Percentiles rank a stretch among this genome's conserved stretches.
Evolutionary conservation across 2,888 invertebrate genomes (phyloP).

Genomic region (Pegoplata infirma): DNA sequence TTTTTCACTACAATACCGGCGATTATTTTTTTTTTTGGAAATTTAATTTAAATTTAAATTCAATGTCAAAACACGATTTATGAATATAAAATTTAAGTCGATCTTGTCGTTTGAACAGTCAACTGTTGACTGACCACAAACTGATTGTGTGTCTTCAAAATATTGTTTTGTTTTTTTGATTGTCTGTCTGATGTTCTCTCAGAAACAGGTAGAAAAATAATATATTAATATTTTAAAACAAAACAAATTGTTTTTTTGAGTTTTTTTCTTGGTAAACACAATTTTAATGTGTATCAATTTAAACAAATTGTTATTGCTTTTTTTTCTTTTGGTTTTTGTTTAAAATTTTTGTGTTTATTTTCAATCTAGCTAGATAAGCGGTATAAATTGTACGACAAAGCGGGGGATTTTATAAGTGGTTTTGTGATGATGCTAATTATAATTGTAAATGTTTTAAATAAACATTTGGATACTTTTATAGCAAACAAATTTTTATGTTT

Average conservation of each 20-base stretch:
- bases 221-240: no score
- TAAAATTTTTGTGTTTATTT: background rate
- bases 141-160: slow-evolving; percentile 1
- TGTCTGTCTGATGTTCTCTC: background rate
- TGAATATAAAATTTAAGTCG: slow-evolving; percentile 1
- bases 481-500: no score
- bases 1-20: background rate
- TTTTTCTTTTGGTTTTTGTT: background rate
- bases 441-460: no score
- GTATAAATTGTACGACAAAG: no score
- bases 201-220: background rate
- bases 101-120: slow-evolving; percentile 34
- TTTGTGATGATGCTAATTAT: no score
- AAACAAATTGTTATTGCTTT: no score
- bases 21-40: background rate
- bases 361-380: background rate
- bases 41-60: no score
- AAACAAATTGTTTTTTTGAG: background rate
- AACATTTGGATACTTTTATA: no score
- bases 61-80: background rate
- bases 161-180: slow-evolving; percentile 6
- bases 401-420: no score
- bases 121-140: slow-evolving; percentile 27
- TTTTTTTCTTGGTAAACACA: background rate
- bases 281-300: no score